These are phyloP conservation scores for Plebejus argus DNA, from an alignment of 2,888 invertebrate genomes.

Conservation along the genomic window DNA sequence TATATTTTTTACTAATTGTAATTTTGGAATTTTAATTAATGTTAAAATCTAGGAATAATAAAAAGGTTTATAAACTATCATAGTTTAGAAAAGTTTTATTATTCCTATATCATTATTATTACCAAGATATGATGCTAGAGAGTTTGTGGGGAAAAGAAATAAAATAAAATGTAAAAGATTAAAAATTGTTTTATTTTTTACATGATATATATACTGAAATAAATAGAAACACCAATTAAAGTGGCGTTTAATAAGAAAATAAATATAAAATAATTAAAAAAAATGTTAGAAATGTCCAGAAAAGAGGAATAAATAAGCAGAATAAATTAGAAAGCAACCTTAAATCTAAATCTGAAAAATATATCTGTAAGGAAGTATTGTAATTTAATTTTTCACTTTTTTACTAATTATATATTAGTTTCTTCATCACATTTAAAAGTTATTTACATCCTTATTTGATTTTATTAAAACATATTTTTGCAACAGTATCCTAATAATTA, in stretches of 20 bases:
- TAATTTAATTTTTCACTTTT: no score
- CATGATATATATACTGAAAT: not conserved
- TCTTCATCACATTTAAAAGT: no score
- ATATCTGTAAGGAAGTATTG: not conserved
- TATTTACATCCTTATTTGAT: no score
- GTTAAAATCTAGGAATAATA: no score
- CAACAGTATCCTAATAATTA: not conserved
- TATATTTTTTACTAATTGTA: no score
- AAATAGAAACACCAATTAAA: not conserved
- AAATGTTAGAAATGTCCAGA: not conserved
- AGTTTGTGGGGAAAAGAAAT: not conserved
- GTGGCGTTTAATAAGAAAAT: not conserved
- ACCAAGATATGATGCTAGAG: not conserved
- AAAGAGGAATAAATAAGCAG: constrained; percentile 1
- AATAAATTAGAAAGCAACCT: not conserved
- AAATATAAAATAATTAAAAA: constrained; percentile 4
- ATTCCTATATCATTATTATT: no score
- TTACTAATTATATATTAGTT: no score
- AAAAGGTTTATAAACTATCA: no score
- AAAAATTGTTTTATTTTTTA: constrained; percentile 7
- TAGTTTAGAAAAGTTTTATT: no score
- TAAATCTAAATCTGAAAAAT: not conserved
- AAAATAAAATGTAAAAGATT: not conserved
- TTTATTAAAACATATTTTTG: no score
- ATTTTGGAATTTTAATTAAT: no score